A percentile compares a stretch with the other conserved stretches of the same genome.
phyloP scores from a whole-genome alignment of 2,888 invertebrate genomes.

The Crocallis elinguaria region DNA sequence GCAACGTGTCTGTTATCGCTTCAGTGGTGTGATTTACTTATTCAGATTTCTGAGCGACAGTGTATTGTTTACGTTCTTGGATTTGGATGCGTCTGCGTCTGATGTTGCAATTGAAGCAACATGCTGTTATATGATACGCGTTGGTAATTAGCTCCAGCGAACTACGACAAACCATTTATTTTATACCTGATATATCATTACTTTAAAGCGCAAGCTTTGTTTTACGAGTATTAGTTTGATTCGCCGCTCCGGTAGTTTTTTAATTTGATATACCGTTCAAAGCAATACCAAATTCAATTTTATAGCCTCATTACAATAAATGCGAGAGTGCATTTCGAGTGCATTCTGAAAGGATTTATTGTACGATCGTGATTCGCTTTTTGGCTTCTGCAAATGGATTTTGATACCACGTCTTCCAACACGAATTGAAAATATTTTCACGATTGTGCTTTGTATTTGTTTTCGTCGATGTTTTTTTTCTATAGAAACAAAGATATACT shows the following conservation, averaged over 20 bases:
- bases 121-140: conserved; percentile 15
- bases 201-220: background rate
- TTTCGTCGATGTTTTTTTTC: too few species aligned
- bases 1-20: conserved; percentile 25
- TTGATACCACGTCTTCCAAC: conserved; percentile 41
- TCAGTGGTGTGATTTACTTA: conserved; percentile 31
- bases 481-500: too few species aligned
- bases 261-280: conserved; percentile 11
- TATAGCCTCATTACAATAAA: conserved; percentile 45
- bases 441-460: too few species aligned
- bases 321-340: conserved; percentile 51
- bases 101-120: conserved; percentile 10
- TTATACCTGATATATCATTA: background rate
- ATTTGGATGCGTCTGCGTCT: conserved; percentile 18
- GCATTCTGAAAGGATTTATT: conserved; percentile 73
- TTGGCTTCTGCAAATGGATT: conserved; percentile 62
- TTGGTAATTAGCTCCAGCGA: conserved; percentile 9
- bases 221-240: background rate
- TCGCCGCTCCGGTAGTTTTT: background rate
- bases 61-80: conserved; percentile 18
- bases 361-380: conserved; percentile 59
- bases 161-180: conserved; percentile 2
- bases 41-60: conserved; percentile 41
- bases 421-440: background rate
- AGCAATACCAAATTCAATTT: conserved; percentile 22